phyloP scores from a whole-genome alignment of 2,797 vertebrate species.

The Malacoraja senta region DNA sequence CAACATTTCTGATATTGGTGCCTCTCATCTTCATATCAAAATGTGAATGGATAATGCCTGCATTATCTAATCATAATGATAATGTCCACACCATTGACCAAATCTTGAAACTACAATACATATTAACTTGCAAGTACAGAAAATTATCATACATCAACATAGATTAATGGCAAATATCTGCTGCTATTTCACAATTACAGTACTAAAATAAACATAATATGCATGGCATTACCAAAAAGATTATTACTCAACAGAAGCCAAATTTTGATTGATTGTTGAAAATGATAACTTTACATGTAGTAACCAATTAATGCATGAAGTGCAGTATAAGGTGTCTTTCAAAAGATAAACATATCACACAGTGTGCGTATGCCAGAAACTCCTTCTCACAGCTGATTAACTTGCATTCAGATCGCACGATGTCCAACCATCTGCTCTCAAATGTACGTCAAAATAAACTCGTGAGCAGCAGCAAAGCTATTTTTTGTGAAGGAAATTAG shows the following conservation, averaged over 20 bases:
- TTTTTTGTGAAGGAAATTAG: background rate
- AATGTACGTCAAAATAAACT: background rate
- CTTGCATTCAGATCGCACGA: background rate
- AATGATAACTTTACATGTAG: background rate
- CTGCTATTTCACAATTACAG: background rate
- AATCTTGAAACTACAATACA: background rate
- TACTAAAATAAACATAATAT: constrained; percentile 14
- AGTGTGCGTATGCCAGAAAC: background rate
- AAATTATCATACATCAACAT: constrained; percentile 7
- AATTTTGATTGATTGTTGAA: constrained; percentile 10
- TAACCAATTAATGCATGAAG: background rate
- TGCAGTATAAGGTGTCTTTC: background rate
- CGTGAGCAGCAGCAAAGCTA: background rate
- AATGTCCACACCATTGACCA: background rate
- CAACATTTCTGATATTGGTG: background rate
- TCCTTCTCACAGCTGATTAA: background rate
- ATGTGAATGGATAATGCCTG: background rate
- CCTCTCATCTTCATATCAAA: background rate
- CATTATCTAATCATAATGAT: background rate
- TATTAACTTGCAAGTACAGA: background rate
- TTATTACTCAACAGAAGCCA: background rate
- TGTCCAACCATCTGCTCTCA: background rate
- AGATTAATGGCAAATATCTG: constrained; percentile 12
- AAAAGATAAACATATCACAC: background rate
- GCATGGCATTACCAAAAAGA: background rate